Percentiles rank a stretch among this genome's conserved stretches.
Evolutionary conservation across 2,888 invertebrate species (phyloP).

Genomic region (Rambutsinella grinnellia): DNA sequence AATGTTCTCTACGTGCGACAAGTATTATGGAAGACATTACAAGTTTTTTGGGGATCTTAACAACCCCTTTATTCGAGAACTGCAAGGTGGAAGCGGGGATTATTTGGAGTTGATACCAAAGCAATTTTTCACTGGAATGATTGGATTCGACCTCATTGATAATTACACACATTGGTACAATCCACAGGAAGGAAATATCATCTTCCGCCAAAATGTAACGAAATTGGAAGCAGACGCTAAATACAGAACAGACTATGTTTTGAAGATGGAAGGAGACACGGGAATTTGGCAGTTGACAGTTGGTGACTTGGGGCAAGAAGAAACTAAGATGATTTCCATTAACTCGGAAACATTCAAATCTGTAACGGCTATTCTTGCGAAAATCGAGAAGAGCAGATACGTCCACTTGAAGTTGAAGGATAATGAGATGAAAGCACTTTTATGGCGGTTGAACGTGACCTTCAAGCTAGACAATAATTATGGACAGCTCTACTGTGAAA

Average conservation of each 20-base stretch:
- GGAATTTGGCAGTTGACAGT: too few species aligned
- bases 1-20: neutral
- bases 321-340: too few species aligned
- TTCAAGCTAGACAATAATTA: neutral
- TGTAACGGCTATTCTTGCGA: too few species aligned
- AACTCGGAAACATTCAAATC: too few species aligned
- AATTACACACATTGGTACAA: constrained; percentile 34
- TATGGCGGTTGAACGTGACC: constrained; percentile 7
- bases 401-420: too few species aligned
- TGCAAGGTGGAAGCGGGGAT: neutral
- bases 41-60: neutral
- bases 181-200: too few species aligned
- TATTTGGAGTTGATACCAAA: neutral
- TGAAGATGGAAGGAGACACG: too few species aligned
- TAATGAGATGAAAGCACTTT: neutral
- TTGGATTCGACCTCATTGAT: constrained; percentile 1
- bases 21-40: constrained; percentile 5
- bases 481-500: neutral
- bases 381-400: too few species aligned
- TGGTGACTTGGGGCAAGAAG: too few species aligned
- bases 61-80: neutral
- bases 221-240: too few species aligned
- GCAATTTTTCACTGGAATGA: neutral
- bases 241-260: too few species aligned
- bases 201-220: constrained; percentile 8